phyloP scores from a whole-genome alignment of 1,140 invertebrate species.

The Drosophila baimaii region DNA sequence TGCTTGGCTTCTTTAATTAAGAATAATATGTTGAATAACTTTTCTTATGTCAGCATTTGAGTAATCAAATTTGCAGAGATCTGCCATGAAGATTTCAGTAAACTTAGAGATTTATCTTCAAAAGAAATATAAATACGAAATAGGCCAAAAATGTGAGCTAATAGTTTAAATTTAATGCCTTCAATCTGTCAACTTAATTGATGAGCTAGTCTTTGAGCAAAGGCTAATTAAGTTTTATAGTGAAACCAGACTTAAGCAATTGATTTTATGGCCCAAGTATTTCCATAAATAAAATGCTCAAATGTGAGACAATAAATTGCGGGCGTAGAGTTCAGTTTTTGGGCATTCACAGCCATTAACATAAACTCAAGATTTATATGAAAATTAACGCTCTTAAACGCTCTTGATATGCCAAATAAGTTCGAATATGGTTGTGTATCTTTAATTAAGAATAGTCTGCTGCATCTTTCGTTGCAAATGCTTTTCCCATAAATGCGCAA shows the following conservation, averaged over 20 bases:
- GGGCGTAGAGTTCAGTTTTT: conserved; percentile 5
- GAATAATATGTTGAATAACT: conserved; percentile 39
- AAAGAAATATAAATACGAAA: conserved; percentile 7
- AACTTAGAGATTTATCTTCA: background rate
- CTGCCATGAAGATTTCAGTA: background rate
- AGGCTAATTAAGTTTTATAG: background rate
- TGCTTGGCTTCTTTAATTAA: conserved; percentile 42
- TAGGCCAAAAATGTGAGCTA: conserved; percentile 1
- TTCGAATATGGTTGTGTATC: conserved; percentile 17
- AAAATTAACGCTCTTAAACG: conserved; percentile 50
- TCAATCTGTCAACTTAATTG: background rate
- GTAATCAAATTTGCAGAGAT: conserved; percentile 24
- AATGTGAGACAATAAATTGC: conserved; percentile 20
- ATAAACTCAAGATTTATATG: conserved; percentile 49
- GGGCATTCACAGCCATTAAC: conserved; percentile 26
- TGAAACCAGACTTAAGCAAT: conserved; percentile 5
- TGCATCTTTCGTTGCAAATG: conserved; percentile 38
- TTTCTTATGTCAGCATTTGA: conserved; percentile 11
- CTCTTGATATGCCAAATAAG: conserved; percentile 22
- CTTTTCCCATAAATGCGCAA: conserved; percentile 36
- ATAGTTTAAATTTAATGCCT: background rate
- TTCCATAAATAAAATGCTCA: conserved; percentile 10
- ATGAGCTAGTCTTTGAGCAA: background rate
- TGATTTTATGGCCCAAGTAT: conserved; percentile 1
- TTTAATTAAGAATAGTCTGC: conserved; percentile 1